Base-by-base conservation (phyloP, 2,797 vertebrate species). In the Schizothorax lantsangensis region DNA sequence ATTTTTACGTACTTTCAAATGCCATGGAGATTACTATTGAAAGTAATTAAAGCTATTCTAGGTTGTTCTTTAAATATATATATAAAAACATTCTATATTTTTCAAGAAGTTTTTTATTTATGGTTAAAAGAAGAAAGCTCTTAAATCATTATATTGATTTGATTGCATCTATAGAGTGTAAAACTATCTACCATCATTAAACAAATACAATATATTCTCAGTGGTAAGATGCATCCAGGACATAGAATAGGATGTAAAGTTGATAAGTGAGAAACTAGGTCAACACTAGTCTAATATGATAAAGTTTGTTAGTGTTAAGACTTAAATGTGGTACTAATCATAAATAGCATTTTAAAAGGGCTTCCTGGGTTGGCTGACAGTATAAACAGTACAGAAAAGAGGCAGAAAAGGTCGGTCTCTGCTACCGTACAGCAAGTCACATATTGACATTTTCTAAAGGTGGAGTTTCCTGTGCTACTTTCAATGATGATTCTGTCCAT, bases 401-500 rank as follows among this genome's bases (percentile, higher is more conserved):
- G 26, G 82, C 54, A 49, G 71, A 75, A 84, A 77, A 77, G 30
- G 59, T 52, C 30, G 52, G 47, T 1, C 30, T 15, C 23, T 49
- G 19, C 12, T 38, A 81, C 12, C 9, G 21, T 68, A 81, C n/a
- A 36, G 43, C n/a, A 77, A 36, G 72, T 66, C 47, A 14, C 15
- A 54, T 23, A 15, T 43, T 43, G 40, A 79, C 74, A 71, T 54
- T 57, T 47, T 71, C 49, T 72, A 59, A 79, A 79, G 84, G 75
- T 85, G 83, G 83, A 57, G 83, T 85, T 85, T 85, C 83, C 83
- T 57, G 47, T 69, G 75, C 21, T 72, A 79, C 73, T 21, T 66
- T 79, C 47, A 72, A 57, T 69, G 38, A 45, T 45, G 64, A 57
- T 71, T 69, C 11, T 47, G 8, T 71, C 82, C 9, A 3, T 43